Base-by-base conservation (phyloP, 2,888 invertebrate genomes). In the Argyresthia albistria region DNA sequence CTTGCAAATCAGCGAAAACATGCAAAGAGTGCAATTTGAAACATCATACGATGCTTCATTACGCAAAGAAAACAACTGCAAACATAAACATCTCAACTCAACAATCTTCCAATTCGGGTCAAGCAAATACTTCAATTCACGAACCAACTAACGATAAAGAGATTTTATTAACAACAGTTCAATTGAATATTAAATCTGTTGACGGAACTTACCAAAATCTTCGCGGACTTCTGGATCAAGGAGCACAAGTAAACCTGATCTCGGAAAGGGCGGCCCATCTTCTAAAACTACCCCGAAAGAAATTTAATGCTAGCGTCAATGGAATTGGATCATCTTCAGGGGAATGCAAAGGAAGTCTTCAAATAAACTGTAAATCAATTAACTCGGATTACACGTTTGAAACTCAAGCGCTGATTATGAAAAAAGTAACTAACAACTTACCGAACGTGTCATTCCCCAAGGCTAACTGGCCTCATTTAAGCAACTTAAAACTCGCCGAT, bases 1-100 rank as follows among this genome's bases (percentile, higher is more conserved):
- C n/a, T 25, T 58, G 58, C 50, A 52, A 15, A 10, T 57, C 57
- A 15, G 42, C 4, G 4, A 58, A 60, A 57, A 54, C 50, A 43
- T 60, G 58, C 46, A 56, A 50, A 47, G 55, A 56, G 42, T 61
- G 60, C 49, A 53, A 58, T 39, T 11, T 42, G 16, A 47, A 47
- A 16, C 57, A 59, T 51, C 56, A 59, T 42, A 59, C 58, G n/a
- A 50, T 57, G 12, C 45, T 58, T n/a, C 59, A 60, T 39, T 46
- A 10, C 46, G 25, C 25, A 25, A 25, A 25, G 25, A 25, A 25
- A 25, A 25, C 25, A 25, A 25, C 25, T 25, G 25, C 25, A 25
- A 25, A 25, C 25, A 25, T 25, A 25, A 25, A 25, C 25, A 25
- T 25, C 25, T 25, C 25, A 25, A 25, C 25, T 25, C 25, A 25